Conservation (phyloP, 2,113 vertebrate genomes). For the Choloepus hoffmanni region DNA sequence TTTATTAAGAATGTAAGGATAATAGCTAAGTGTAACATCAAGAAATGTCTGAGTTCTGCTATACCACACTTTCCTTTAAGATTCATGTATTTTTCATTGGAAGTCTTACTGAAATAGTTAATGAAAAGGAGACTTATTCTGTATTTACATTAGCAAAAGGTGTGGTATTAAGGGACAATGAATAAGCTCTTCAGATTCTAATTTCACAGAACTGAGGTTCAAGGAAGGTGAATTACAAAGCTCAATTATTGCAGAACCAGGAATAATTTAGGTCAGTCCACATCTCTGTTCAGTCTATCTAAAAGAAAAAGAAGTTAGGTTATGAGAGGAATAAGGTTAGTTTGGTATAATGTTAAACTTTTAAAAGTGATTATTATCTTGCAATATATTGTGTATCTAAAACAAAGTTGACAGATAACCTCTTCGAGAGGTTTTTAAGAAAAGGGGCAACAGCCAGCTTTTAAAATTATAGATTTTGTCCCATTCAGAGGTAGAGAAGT, state of each 20-base stretch:
- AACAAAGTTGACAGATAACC: background rate
- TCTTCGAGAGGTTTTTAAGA: background rate
- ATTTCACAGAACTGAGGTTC: conserved; percentile 13
- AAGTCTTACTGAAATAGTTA: conserved; percentile 50
- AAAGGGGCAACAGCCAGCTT: background rate
- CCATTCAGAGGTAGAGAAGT: background rate
- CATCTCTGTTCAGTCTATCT: background rate
- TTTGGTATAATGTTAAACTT: background rate
- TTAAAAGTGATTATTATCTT: conserved; percentile 3
- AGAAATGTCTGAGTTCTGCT: conserved; percentile 2
- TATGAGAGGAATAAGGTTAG: background rate
- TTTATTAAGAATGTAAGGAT: background rate
- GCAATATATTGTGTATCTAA: background rate
- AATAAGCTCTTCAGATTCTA: conserved; percentile 17
- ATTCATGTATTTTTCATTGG: conserved; percentile 35
- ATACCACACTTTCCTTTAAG: background rate
- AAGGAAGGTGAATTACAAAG: background rate
- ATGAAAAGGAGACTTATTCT: background rate
- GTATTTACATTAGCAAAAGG: conserved; percentile 42
- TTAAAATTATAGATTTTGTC: conserved; percentile 45
- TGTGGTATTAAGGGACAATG: background rate
- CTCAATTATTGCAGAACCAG: background rate
- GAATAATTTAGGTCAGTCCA: background rate
- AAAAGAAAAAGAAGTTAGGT: background rate
- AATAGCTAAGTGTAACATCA: conserved; percentile 6